Percentiles rank a stretch among this genome's conserved stretches.
Evolutionary conservation across 2,888 invertebrate genomes (phyloP).

Genomic region (Ornithoptera priamus): DNA sequence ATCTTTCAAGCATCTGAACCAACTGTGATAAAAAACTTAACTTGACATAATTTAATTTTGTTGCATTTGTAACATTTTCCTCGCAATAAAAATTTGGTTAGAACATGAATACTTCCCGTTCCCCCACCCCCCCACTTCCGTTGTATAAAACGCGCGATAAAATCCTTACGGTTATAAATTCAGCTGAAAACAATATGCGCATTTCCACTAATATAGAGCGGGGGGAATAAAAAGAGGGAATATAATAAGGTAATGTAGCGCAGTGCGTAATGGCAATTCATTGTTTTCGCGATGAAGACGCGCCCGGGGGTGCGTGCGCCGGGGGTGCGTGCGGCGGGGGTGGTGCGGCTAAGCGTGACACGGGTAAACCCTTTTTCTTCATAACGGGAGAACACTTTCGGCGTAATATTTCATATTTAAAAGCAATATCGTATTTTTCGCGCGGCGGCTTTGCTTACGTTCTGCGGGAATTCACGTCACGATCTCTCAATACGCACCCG

Average conservation of each 20-base stretch:
- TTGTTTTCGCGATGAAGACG: conserved; percentile 68
- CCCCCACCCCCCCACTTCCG: too few relatives aligned
- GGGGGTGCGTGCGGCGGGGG: too few relatives aligned
- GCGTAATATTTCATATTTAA: conserved; percentile 74
- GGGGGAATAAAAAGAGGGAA: conserved; percentile 8
- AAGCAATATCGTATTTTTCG: conserved; percentile 71
- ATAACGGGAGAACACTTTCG: conserved; percentile 61
- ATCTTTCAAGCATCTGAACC: too few relatives aligned
- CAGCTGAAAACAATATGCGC: neutral
- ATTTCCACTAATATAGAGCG: conserved; percentile 6
- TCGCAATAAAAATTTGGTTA: too few relatives aligned
- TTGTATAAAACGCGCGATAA: too few relatives aligned
- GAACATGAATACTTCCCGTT: too few relatives aligned
- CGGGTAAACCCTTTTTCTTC: conserved; percentile 72
- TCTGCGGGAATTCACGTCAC: conserved; percentile 26
- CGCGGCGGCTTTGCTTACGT: conserved; percentile 38
- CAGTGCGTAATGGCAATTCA: conserved; percentile 56
- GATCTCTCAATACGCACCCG: conserved; percentile 21
- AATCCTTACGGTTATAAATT: neutral
- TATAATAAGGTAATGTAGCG: conserved; percentile 29
- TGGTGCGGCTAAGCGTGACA: conserved; percentile 53
- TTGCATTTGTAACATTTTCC: too few relatives aligned
- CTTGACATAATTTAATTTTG: too few relatives aligned
- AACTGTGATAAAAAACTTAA: too few relatives aligned
- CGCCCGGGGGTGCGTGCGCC: too few relatives aligned